Conservation (phyloP, 1,140 invertebrate genomes). For the Zaprionus ghesquierei region DNA sequence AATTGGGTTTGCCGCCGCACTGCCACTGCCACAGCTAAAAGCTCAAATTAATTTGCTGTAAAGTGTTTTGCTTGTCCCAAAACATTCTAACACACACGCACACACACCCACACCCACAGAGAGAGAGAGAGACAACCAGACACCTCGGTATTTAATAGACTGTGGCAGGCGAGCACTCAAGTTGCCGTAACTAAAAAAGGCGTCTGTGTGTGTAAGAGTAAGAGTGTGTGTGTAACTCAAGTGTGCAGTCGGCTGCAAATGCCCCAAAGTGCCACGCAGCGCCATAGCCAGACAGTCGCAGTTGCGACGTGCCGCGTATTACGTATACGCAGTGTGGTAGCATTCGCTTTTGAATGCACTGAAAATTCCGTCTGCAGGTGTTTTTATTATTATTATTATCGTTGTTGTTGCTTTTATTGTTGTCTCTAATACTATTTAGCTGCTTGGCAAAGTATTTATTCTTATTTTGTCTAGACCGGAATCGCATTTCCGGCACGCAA, state of each 20-base stretch:
- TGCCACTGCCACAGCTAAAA: conserved; percentile 5
- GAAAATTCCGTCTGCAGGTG: conserved; percentile 22
- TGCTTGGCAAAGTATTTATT: conserved; percentile 22
- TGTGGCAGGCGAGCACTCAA: conserved; percentile 31
- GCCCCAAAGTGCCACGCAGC: conserved; percentile 3
- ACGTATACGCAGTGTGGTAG: conserved; percentile 21
- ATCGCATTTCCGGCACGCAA: conserved; percentile 68
- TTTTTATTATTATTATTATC: conserved; percentile 11
- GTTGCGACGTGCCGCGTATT: background rate
- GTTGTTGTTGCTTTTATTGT: conserved; percentile 7
- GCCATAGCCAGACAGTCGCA: background rate
- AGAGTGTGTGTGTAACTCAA: background rate
- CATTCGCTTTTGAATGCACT: conserved; percentile 26
- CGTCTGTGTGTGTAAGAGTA: background rate
- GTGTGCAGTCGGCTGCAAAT: conserved; percentile 8
- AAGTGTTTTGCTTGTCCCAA: conserved; percentile 18
- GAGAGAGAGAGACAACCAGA: background rate
- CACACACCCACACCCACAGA: background rate
- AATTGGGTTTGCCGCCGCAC: conserved; percentile 7
- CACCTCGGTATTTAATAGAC: conserved; percentile 33
- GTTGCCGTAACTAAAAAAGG: conserved; percentile 23
- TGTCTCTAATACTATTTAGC: conserved; percentile 41
- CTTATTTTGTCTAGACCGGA: conserved; percentile 62
- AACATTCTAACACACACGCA: background rate
- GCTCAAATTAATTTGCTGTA: conserved; percentile 22